Base-by-base conservation (phyloP, 2,888 invertebrate genomes). In the Caenorhabditis doughertyi region DNA sequence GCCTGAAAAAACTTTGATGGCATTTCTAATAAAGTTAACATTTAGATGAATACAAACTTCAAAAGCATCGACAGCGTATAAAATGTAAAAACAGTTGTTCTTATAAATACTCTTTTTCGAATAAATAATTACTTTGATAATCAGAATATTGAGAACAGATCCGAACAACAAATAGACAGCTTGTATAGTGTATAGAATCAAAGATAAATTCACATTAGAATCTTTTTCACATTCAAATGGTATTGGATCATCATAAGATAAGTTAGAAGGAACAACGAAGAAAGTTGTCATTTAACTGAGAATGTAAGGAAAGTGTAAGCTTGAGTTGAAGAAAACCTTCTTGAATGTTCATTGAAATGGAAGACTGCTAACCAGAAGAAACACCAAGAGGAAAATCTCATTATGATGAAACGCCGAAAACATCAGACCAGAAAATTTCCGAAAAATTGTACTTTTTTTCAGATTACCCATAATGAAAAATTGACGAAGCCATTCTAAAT, bases 41-140 rank as follows among this genome's bases (percentile, higher is more conserved):
- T n/a, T n/a, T n/a, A n/a, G n/a, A n/a, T n/a, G n/a, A n/a, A n/a
- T n/a, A n/a, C n/a, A n/a, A n/a, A n/a, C n/a, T n/a, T n/a, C 39
- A 42, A 62, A n/a, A 4, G 72, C 72, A 27, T 72, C 72, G 2
- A 62, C 72, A 13, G 62, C 42, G 39, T 72, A 72, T 11, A 72
- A 47, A n/a, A 62, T 23, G 53, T 62, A 72, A n/a, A 72, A 72
- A 3, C 62, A 53, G 39, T 72, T 72, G 0, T 5, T n/a, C 13
- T 29, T 32, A 49, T 71, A 71, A 47, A 35, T 11, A 23, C 1
- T 32, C n/a, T 71, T 58, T n/a, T 72, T 72, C 11, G 39, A 25
- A 1, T 23, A 11, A 18, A 72, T 25, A 3, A 72, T 39, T 7
- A 32, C 29, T 39, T 21, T 25, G 11, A 72, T 39, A 18, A 72